Conservation (phyloP, 2,113 vertebrate species). For the Pseudopipra pipra region DNA sequence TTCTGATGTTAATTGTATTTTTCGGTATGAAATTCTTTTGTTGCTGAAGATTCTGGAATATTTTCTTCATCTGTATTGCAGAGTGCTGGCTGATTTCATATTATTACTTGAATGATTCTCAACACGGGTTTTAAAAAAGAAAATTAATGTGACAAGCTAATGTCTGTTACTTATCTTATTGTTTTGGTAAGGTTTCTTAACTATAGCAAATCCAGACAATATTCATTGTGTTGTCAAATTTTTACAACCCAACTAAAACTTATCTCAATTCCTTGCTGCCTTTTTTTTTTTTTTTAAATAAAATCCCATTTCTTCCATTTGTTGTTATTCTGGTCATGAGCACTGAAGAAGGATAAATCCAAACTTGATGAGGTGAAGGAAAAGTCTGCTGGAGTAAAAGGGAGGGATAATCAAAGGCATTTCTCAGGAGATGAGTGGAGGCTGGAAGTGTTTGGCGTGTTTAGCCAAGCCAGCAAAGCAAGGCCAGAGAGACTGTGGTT, state of each 20-base stretch:
- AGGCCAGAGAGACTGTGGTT: neutral
- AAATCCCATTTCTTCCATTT: neutral
- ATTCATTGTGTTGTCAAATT: neutral
- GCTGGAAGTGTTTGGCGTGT: neutral
- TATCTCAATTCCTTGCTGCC: neutral
- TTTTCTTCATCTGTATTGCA: neutral
- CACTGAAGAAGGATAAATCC: neutral
- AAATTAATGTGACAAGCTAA: conserved; percentile 1
- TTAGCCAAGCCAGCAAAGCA: neutral
- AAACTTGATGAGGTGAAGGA: neutral
- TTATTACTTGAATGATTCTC: neutral
- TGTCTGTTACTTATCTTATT: neutral
- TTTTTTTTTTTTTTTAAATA: neutral
- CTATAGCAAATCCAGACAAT: neutral
- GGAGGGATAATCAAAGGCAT: neutral
- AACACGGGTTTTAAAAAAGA: neutral
- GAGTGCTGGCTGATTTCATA: neutral
- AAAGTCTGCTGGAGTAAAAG: neutral
- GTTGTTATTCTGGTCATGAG: neutral
- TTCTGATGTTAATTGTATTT: neutral
- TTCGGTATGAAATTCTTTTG: neutral
- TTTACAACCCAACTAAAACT: neutral
- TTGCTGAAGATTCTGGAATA: neutral
- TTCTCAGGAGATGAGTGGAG: neutral
- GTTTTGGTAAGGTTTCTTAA: neutral